phyloP scores from a whole-genome alignment of 2,113 vertebrate genomes.

The Eira barbara region DNA sequence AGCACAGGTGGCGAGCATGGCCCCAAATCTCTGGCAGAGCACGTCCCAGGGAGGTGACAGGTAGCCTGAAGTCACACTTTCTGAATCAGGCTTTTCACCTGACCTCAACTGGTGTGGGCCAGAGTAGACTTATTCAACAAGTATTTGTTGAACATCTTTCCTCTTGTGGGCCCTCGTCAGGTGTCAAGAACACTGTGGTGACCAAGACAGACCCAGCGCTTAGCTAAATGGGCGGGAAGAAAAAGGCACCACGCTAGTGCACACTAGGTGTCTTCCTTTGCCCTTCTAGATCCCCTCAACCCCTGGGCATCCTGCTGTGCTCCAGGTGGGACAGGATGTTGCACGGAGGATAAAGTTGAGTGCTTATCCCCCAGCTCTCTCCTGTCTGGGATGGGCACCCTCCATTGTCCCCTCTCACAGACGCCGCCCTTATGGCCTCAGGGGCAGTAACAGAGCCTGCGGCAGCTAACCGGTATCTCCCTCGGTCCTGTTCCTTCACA shows the following conservation, averaged over 20 bases:
- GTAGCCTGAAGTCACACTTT: background rate
- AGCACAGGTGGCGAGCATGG: accelerated
- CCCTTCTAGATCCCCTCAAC: background rate
- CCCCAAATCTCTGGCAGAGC: background rate
- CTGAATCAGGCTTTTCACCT: background rate
- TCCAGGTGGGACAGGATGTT: background rate
- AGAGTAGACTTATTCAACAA: background rate
- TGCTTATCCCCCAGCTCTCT: background rate
- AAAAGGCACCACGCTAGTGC: background rate
- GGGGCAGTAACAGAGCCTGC: no score
- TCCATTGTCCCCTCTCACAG: background rate
- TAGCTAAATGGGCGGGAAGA: background rate
- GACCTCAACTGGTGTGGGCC: background rate
- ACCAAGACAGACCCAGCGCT: background rate
- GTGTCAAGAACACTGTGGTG: background rate
- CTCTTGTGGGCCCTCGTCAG: background rate
- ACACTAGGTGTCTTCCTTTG: background rate
- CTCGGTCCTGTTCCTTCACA: background rate
- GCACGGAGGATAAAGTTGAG: background rate
- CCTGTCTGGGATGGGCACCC: background rate
- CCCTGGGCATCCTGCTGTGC: background rate
- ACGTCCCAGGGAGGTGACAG: background rate
- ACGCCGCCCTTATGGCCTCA: background rate
- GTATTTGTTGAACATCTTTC: background rate
- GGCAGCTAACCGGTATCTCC: background rate